These are phyloP conservation scores for Allygus modestus DNA, from an alignment of 2,888 invertebrate genomes.

Conservation along the genomic window DNA sequence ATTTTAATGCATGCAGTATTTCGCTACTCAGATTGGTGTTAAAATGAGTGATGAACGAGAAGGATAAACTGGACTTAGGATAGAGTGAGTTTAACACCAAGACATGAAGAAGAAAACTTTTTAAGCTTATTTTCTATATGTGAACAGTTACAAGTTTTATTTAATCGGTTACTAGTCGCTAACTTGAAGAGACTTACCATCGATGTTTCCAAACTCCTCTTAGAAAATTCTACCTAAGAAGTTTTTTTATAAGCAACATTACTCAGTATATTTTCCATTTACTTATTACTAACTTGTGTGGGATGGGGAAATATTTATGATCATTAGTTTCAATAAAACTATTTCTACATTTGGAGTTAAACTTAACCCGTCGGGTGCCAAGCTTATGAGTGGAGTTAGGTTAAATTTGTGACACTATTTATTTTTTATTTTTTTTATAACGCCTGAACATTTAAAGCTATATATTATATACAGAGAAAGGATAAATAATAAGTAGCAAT, in stretches of 20 bases:
- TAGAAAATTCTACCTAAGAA: constrained; percentile 30
- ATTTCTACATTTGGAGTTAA: too few relatives aligned
- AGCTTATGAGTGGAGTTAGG: too few relatives aligned
- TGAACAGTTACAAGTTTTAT: background rate
- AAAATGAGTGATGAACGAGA: constrained; percentile 55
- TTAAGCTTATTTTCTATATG: background rate
- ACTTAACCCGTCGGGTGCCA: too few relatives aligned
- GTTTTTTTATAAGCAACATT: background rate
- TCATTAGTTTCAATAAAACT: too few relatives aligned
- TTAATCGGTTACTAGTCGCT: background rate
- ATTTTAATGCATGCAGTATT: constrained; percentile 3
- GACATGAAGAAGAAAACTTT: constrained; percentile 29
- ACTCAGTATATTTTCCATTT: background rate
- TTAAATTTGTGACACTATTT: too few relatives aligned
- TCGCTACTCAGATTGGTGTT: background rate
- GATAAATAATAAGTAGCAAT: too few relatives aligned
- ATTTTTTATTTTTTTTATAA: too few relatives aligned
- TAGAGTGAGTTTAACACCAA: background rate
- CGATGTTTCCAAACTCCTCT: background rate
- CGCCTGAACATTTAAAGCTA: too few relatives aligned
- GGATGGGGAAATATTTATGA: too few relatives aligned
- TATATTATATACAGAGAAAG: too few relatives aligned
- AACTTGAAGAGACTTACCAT: background rate
- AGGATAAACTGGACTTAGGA: background rate
- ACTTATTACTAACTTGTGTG: too few relatives aligned